These are phyloP conservation scores for Solen grandis DNA, from an alignment of 1,140 invertebrate species.

Conservation along the genomic window DNA sequence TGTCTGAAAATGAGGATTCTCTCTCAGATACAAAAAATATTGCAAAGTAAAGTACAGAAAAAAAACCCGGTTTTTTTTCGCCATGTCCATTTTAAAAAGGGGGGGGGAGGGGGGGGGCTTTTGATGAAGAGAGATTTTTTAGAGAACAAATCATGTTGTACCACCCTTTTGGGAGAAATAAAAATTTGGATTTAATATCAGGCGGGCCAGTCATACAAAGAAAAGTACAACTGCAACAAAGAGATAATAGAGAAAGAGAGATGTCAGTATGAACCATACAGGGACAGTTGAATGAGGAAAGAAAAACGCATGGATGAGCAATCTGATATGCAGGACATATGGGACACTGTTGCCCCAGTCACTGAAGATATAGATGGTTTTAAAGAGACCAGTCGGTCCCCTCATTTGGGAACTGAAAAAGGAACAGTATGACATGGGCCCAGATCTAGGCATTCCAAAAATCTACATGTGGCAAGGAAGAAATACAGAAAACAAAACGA, in stretches of 20 bases:
- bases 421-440: slow-evolving; percentile 47
- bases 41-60: background rate
- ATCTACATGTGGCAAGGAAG: slow-evolving; percentile 1
- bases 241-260: background rate
- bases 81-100: slow-evolving; percentile 15
- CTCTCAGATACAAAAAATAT: background rate
- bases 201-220: background rate
- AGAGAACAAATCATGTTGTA: slow-evolving; percentile 3
- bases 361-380: slow-evolving; percentile 17
- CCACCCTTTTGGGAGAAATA: background rate
- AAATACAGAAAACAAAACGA: background rate
- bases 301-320: slow-evolving; percentile 5
- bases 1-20: slow-evolving; percentile 1
- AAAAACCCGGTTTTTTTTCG: background rate
- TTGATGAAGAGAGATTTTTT: background rate
- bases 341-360: slow-evolving; percentile 34
- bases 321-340: slow-evolving; percentile 12
- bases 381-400: slow-evolving; percentile 7
- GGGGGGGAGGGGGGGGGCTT: too few species aligned
- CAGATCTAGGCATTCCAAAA: slow-evolving; percentile 40
- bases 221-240: slow-evolving; percentile 11
- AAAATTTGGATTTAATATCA: background rate
- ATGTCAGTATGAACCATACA: slow-evolving; percentile 2
- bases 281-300: background rate
- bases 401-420: background rate